These are phyloP conservation scores for Sicus ferrugineus DNA, from an alignment of 2,888 invertebrate genomes.

Conservation along the genomic window DNA sequence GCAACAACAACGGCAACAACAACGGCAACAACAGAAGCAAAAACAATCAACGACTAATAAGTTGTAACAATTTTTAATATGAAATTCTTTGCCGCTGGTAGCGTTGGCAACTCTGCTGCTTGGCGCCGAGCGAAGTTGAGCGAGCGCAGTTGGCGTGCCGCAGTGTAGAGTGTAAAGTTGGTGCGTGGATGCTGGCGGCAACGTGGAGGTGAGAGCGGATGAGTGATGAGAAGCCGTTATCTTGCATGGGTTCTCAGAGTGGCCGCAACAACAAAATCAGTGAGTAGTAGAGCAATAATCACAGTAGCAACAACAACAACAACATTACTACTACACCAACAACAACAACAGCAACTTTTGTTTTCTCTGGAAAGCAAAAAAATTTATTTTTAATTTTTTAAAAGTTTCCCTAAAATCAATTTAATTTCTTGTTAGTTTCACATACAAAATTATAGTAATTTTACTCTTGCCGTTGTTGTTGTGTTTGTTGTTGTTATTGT, in stretches of 20 bases:
- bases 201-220: not conserved
- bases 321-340: not conserved
- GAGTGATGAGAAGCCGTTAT: not conserved
- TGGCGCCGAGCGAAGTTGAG: not conserved
- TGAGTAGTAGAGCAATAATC: not conserved
- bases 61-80: slow-evolving; percentile 28
- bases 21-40: not conserved
- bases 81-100: slow-evolving; percentile 24
- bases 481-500: not conserved
- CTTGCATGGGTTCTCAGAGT: not conserved
- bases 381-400: no score
- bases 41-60: slow-evolving; percentile 11
- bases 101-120: slow-evolving; percentile 46
- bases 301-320: not conserved
- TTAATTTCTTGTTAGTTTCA: not conserved
- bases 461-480: not conserved
- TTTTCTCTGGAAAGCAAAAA: no score
- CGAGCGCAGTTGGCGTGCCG: not conserved
- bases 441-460: not conserved
- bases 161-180: not conserved
- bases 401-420: no score
- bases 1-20: not conserved
- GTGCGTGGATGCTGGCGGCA: not conserved
- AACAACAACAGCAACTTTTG: not conserved
- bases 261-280: not conserved